phyloP scores from a whole-genome alignment of 2,113 vertebrate genomes.

The Platycercus adscitus region DNA sequence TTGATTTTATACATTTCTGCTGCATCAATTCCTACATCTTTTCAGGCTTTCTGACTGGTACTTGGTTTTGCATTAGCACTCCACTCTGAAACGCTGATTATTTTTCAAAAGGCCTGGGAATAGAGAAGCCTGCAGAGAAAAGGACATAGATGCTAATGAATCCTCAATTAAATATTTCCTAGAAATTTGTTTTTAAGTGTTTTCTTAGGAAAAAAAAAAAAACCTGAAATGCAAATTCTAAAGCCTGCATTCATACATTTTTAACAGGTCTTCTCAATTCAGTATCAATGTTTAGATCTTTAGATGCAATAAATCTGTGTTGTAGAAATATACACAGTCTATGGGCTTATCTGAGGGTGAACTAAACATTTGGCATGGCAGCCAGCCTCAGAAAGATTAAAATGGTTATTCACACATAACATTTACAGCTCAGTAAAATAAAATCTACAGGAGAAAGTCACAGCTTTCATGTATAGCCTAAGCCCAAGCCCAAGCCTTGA shows the following conservation, averaged over 20 bases:
- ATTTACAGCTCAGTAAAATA: slow-evolving; percentile 33
- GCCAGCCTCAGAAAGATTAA: slow-evolving; percentile 5
- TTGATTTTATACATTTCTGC: not conserved
- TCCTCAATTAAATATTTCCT: not conserved
- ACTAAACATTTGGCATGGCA: not conserved
- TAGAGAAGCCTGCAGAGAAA: not conserved
- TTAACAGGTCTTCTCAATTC: not conserved
- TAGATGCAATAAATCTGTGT: not conserved
- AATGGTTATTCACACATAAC: not conserved
- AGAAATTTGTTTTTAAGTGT: not conserved
- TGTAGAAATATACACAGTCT: not conserved
- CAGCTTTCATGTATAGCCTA: not conserved
- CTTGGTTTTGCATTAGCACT: not conserved
- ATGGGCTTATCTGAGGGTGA: not conserved
- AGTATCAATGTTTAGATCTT: not conserved
- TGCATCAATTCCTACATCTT: not conserved
- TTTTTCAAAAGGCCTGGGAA: not conserved
- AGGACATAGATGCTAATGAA: not conserved
- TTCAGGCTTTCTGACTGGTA: not conserved
- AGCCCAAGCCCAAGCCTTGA: not conserved
- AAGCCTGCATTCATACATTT: not conserved
- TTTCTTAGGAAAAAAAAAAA: not conserved
- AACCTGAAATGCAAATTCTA: not conserved
- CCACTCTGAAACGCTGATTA: not conserved
- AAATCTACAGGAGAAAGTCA: slow-evolving; percentile 38